phyloP scores from a whole-genome alignment of 2,113 vertebrate genomes.

The Ceuthmochares aereus region DNA sequence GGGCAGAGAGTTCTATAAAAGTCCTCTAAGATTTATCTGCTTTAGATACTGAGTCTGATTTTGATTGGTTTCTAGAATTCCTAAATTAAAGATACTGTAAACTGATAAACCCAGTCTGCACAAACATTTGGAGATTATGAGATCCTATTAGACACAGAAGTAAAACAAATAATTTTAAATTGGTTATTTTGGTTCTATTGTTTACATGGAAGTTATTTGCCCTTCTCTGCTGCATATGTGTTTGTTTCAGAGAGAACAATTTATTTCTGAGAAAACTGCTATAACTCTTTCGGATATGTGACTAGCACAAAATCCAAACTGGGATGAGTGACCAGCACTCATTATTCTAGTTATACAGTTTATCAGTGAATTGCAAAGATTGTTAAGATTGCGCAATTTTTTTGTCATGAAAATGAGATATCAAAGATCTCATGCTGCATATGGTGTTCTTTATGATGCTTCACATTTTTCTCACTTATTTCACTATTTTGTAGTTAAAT shows the following conservation, averaged over 20 bases:
- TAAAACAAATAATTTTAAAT: conserved; percentile 33
- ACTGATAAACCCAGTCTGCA: conserved; percentile 3
- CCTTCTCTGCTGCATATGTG: background rate
- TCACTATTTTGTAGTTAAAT: background rate
- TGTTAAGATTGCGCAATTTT: background rate
- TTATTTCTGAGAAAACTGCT: background rate
- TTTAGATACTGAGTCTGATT: background rate
- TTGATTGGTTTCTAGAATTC: conserved; percentile 32
- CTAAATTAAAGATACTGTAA: conserved; percentile 41
- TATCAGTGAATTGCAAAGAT: background rate
- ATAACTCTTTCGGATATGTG: background rate
- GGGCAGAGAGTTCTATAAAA: background rate
- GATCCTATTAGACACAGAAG: background rate
- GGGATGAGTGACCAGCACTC: background rate
- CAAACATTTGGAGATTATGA: background rate
- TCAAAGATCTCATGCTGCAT: background rate
- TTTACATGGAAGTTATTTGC: background rate
- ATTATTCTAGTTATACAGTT: background rate
- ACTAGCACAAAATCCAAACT: background rate
- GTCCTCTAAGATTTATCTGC: conserved; percentile 23
- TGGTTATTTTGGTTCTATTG: background rate
- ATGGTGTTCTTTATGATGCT: background rate
- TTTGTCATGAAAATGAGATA: background rate
- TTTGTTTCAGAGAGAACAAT: conserved; percentile 1
- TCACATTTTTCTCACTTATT: background rate